Evolutionary conservation across 2,113 vertebrate genomes (phyloP).

Genomic region (Thermophis baileyi): DNA sequence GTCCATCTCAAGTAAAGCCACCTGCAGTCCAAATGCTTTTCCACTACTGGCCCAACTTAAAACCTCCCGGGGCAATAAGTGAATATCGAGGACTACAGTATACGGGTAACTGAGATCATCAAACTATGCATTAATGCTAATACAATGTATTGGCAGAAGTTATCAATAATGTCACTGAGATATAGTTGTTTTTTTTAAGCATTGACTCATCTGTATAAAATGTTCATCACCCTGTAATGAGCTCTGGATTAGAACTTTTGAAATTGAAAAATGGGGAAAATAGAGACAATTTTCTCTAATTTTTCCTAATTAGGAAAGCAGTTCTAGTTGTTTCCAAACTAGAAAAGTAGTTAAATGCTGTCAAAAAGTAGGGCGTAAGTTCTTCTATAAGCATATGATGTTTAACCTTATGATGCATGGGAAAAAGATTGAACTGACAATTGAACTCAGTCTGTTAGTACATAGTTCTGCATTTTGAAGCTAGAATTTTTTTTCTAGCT

Average conservation of each 20-base stretch:
- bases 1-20: slow-evolving; percentile 97
- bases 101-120: slow-evolving; percentile 80
- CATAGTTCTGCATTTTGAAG: neutral
- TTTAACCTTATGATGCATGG: neutral
- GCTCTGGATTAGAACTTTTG: neutral
- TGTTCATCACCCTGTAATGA: too few species aligned
- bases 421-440: neutral
- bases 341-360: neutral
- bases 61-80: slow-evolving; percentile 96
- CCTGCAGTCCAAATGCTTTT: slow-evolving; percentile 99
- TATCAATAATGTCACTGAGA: neutral
- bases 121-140: slow-evolving; percentile 21
- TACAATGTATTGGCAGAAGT: neutral
- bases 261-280: neutral
- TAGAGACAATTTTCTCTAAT: neutral
- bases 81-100: slow-evolving; percentile 98
- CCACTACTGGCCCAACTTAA: slow-evolving; percentile 99
- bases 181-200: neutral
- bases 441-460: neutral
- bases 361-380: neutral
- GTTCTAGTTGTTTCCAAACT: neutral
- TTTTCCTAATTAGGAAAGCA: neutral
- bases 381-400: neutral
- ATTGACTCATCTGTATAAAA: neutral
- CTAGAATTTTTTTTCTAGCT: neutral